A percentile compares a stretch with the other conserved stretches of the same genome.
Conservation (phyloP, 2,113 vertebrate genomes). For the Albula glossodonta region DNA sequence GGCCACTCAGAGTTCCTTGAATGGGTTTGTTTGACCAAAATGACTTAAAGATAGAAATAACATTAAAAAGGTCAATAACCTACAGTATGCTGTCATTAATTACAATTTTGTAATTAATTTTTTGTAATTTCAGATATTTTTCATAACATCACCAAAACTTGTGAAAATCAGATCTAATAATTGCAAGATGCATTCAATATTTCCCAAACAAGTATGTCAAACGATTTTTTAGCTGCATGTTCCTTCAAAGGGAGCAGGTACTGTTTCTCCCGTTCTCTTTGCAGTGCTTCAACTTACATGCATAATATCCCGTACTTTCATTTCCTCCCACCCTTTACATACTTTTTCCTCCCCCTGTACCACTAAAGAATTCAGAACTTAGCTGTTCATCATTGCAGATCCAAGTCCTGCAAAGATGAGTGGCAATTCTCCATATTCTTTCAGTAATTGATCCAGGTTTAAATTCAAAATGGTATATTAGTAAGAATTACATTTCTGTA, state of each 20-base stretch:
- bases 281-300: too few species aligned
- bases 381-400: neutral
- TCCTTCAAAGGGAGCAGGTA: too few species aligned
- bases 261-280: too few species aligned
- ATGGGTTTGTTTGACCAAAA: neutral
- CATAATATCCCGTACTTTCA: neutral
- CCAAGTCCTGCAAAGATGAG: neutral
- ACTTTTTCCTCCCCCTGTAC: neutral
- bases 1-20: neutral
- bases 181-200: too few species aligned
- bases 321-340: neutral
- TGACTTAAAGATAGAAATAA: neutral
- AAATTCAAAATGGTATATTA: slow-evolving; percentile 55
- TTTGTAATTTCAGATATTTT: too few species aligned
- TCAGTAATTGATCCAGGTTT: neutral
- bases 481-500: slow-evolving; percentile 61
- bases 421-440: slow-evolving; percentile 1
- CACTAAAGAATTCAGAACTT: neutral
- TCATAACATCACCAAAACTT: too few species aligned
- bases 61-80: too few species aligned
- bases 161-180: too few species aligned
- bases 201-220: too few species aligned
- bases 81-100: too few species aligned
- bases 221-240: too few species aligned
- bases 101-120: too few species aligned